These are phyloP conservation scores for Drosophila sechellia DNA, from an alignment of 1,140 invertebrate species.

Conservation along the genomic window DNA sequence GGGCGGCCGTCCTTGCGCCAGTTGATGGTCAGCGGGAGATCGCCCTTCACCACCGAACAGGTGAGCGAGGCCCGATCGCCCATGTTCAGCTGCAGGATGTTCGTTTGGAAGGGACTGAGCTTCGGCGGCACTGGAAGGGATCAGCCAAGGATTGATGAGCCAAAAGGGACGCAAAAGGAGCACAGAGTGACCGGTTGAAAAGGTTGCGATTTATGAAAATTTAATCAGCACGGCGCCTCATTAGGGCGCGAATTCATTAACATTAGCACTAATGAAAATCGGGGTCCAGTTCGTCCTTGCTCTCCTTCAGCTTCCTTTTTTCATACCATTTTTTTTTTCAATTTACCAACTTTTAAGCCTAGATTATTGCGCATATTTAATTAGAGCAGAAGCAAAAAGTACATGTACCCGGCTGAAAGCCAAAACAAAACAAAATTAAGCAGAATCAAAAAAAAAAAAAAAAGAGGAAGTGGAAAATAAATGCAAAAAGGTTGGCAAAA, in stretches of 20 bases:
- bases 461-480: constrained; percentile 16
- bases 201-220: constrained; percentile 74
- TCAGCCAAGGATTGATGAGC: constrained; percentile 55
- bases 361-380: constrained; percentile 81
- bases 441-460: constrained; percentile 29
- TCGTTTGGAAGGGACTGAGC: constrained; percentile 91
- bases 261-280: constrained; percentile 48
- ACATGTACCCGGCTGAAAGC: constrained; percentile 25
- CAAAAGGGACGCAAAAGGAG: constrained; percentile 21
- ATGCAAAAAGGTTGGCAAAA: constrained; percentile 34
- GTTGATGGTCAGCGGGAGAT: constrained; percentile 90
- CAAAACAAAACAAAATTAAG: constrained; percentile 50
- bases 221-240: constrained; percentile 73
- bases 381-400: constrained; percentile 55
- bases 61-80: constrained; percentile 91
- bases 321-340: constrained; percentile 14
- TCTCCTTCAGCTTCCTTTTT: constrained; percentile 33
- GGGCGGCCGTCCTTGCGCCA: constrained; percentile 91
- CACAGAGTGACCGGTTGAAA: constrained; percentile 19
- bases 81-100: constrained; percentile 90
- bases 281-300: constrained; percentile 27
- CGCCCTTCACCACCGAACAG: constrained; percentile 91
- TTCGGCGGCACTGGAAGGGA: constrained; percentile 91
- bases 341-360: constrained; percentile 81
- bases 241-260: constrained; percentile 76